A percentile compares a stretch with the other conserved stretches of the same genome.
These are phyloP conservation scores for Kryptolebias ocellatus DNA, from an alignment of 2,797 vertebrate genomes.

Conservation along the genomic window DNA sequence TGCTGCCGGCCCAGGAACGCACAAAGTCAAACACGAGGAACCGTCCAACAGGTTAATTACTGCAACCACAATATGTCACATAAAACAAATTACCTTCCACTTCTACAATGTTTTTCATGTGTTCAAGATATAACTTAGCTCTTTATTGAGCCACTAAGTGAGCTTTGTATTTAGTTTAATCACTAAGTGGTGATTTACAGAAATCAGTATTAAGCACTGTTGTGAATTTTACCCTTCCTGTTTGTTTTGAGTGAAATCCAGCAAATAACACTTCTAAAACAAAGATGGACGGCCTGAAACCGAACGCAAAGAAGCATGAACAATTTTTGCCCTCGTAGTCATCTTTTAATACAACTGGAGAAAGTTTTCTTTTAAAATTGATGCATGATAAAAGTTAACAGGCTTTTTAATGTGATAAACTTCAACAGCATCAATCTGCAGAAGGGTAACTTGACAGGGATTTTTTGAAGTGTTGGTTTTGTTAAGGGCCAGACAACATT, in stretches of 20 bases:
- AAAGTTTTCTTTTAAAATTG: conserved; percentile 11
- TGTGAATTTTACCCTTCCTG: not conserved
- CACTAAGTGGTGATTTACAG: not conserved
- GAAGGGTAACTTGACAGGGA: conserved; percentile 54
- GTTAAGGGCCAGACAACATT: conserved; percentile 42
- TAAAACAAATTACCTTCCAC: not conserved
- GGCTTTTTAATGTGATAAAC: conserved; percentile 31
- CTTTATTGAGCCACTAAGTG: not conserved
- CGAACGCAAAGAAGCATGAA: not conserved
- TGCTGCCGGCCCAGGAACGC: not conserved
- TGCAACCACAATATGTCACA: not conserved
- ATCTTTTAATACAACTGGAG: conserved; percentile 1
- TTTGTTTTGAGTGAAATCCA: conserved; percentile 29
- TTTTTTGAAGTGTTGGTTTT: conserved; percentile 56
- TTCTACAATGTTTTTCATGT: conserved; percentile 2
- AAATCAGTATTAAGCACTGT: not conserved
- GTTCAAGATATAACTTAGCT: not conserved
- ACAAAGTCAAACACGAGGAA: not conserved
- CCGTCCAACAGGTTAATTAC: conserved; percentile 3
- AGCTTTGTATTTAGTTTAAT: not conserved
- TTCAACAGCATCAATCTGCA: conserved; percentile 13
- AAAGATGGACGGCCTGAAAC: not conserved
- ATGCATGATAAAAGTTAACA: conserved; percentile 18
- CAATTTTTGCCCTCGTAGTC: not conserved
- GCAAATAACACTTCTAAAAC: conserved; percentile 34